Evolutionary conservation across 2,113 vertebrate genomes (phyloP).

Genomic region (Amphiprion percula): DNA sequence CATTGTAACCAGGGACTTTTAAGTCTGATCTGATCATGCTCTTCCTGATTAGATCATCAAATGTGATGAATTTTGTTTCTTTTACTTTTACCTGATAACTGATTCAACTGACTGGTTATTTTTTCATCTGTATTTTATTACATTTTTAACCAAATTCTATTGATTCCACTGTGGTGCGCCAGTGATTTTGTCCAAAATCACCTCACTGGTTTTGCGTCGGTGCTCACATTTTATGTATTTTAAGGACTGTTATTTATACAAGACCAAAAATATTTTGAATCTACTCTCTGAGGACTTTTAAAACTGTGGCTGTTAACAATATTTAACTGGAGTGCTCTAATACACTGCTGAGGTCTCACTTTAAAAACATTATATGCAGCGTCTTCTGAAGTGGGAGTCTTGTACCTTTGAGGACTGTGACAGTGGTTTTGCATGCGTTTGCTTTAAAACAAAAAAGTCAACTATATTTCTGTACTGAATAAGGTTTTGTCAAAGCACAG

Average conservation of each 20-base stretch:
- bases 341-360: not conserved
- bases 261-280: slow-evolving; percentile 17
- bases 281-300: not conserved
- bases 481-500: too few species aligned
- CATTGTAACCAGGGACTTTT: slow-evolving; percentile 11
- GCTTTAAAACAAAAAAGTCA: too few species aligned
- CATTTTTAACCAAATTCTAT: slow-evolving; percentile 13
- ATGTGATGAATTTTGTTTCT: slow-evolving; percentile 6
- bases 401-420: too few species aligned
- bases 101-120: not conserved
- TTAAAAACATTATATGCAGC: too few species aligned
- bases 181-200: not conserved
- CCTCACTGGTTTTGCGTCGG: slow-evolving; percentile 31
- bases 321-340: not conserved
- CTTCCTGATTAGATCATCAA: not conserved
- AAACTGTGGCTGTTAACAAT: not conserved
- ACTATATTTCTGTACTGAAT: too few species aligned
- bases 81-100: not conserved
- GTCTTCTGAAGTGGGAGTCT: too few species aligned
- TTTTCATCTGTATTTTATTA: slow-evolving; percentile 16
- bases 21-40: slow-evolving; percentile 27
- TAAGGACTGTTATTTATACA: slow-evolving; percentile 40
- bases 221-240: slow-evolving; percentile 12
- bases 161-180: not conserved
- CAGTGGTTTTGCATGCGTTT: too few species aligned